phyloP scores from a whole-genome alignment of 2,888 invertebrate genomes.

The Drosophila leonis region DNA sequence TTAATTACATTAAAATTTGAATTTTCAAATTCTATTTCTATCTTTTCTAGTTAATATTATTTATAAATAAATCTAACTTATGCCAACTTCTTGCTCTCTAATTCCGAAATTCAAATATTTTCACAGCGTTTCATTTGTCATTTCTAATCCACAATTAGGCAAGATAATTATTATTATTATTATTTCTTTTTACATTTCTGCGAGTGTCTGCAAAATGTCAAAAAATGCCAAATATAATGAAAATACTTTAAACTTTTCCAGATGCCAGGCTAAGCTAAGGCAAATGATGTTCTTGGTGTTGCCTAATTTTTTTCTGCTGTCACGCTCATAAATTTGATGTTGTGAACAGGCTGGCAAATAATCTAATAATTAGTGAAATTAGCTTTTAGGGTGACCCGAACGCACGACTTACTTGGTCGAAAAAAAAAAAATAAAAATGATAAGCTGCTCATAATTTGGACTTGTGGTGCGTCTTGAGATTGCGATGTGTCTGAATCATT shows the following conservation, averaged over 20 bases:
- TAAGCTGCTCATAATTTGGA: constrained; percentile 4
- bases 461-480: not conserved
- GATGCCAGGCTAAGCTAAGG: constrained; percentile 51
- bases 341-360: constrained; percentile 54
- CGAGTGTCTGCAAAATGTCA: constrained; percentile 64
- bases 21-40: not conserved
- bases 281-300: constrained; percentile 11
- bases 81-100: not conserved
- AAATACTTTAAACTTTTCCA: constrained; percentile 52
- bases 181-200: constrained; percentile 38
- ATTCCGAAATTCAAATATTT: constrained; percentile 3
- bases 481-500: not conserved
- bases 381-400: constrained; percentile 38
- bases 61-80: not conserved
- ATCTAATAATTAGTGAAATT: constrained; percentile 74
- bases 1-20: too few species aligned
- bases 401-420: not conserved
- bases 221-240: constrained; percentile 19
- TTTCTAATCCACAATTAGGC: constrained; percentile 63
- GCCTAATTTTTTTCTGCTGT: constrained; percentile 13
- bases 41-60: not conserved
- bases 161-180: constrained; percentile 43
- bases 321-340: constrained; percentile 66
- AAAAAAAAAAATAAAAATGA: not conserved
- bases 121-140: constrained; percentile 26